Evolutionary conservation across 30 jellyfish, hydroid and myxozoan species (phyloP).

Genomic region (Hydractinia symbiolongicarpus): DNA sequence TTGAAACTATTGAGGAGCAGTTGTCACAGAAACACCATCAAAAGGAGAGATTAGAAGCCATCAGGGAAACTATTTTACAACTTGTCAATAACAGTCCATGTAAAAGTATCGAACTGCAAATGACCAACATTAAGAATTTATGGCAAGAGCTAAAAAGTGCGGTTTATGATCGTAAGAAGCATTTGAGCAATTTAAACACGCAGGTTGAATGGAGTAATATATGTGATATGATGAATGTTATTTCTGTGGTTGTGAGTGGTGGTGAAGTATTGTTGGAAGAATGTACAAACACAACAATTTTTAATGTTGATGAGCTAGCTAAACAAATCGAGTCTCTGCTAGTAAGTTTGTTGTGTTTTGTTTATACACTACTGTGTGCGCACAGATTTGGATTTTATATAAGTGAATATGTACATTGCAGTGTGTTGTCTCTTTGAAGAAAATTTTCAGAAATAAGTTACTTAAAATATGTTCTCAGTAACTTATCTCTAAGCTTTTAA

Average conservation of each 20-base stretch:
- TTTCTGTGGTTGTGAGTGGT: not conserved
- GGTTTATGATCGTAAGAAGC: slow-evolving; percentile 2
- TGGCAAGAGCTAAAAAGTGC: slow-evolving; percentile 14
- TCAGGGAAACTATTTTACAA: not conserved
- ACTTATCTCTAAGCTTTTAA: no score
- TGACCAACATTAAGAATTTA: not conserved
- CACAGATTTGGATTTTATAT: no score
- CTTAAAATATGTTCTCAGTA: no score
- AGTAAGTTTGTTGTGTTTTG: not conserved
- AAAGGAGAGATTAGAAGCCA: not conserved
- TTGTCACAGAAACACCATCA: not conserved
- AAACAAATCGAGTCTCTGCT: not conserved
- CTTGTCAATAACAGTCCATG: slow-evolving; percentile 1
- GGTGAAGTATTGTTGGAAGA: slow-evolving; percentile 24
- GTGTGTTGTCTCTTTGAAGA: no score
- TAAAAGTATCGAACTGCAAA: not conserved
- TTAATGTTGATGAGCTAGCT: not conserved
- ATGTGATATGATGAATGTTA: not conserved
- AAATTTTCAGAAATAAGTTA: no score
- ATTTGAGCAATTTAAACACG: slow-evolving; percentile 7
- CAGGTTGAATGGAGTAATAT: slow-evolving; percentile 19
- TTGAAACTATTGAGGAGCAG: slow-evolving; percentile 2
- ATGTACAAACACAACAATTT: not conserved
- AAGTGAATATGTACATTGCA: no score
- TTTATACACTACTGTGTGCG: no score